Conservation (phyloP, 2,888 invertebrate species). For the Pristionchus entomophagus region DNA sequence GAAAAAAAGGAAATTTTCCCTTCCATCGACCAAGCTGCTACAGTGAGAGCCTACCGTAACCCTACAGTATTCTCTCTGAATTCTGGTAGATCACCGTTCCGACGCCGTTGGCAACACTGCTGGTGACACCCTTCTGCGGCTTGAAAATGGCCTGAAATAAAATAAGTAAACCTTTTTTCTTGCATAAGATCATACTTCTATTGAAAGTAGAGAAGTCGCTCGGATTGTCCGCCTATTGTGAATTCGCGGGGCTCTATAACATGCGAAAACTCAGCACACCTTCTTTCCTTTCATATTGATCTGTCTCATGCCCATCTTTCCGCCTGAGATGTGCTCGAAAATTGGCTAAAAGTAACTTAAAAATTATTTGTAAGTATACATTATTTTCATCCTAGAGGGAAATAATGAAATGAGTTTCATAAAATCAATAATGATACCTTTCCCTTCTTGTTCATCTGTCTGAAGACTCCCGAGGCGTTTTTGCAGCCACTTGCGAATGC, state of each 20-base stretch:
- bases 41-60: too few species aligned
- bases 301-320: conserved; percentile 11
- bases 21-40: too few species aligned
- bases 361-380: too few species aligned
- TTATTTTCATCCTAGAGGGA: not conserved
- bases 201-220: too few species aligned
- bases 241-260: too few species aligned
- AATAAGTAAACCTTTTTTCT: too few species aligned
- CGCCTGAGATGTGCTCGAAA: conserved; percentile 14
- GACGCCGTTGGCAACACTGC: conserved; percentile 6
- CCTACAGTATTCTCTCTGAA: too few species aligned
- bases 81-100: conserved; percentile 7
- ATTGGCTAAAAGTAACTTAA: not conserved
- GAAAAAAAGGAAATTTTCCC: too few species aligned
- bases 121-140: not conserved
- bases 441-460: conserved; percentile 39
- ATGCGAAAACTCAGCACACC: too few species aligned
- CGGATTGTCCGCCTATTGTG: too few species aligned
- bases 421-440: not conserved
- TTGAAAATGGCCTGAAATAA: conserved; percentile 19
- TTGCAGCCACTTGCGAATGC: conserved; percentile 1
- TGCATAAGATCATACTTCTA: too few species aligned
- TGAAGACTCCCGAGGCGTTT: conserved; percentile 28
- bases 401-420: not conserved
- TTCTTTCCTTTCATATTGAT: conserved; percentile 38